Evolutionary conservation across 2,888 invertebrate genomes (phyloP).

Genomic region (Eristalinus aeneus): DNA sequence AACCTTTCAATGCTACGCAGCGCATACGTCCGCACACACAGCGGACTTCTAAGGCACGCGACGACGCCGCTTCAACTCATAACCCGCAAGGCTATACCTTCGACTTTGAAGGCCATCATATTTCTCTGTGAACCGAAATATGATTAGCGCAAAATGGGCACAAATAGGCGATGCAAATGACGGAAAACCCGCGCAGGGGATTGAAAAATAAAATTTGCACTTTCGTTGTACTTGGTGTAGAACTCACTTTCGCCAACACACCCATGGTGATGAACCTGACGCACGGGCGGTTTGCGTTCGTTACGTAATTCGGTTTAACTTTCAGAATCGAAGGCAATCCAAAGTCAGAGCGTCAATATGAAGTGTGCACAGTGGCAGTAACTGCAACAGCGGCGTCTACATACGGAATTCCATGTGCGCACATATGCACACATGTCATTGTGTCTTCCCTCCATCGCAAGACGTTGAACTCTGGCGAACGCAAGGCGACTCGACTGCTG

Average conservation of each 20-base stretch:
- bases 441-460: constrained; percentile 54
- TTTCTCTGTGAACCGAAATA: not conserved
- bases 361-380: not conserved
- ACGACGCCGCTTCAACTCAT: not conserved
- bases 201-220: constrained; percentile 48
- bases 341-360: not conserved
- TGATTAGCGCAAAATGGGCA: not conserved
- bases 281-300: constrained; percentile 58
- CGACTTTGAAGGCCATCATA: constrained; percentile 36
- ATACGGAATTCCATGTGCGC: constrained; percentile 58
- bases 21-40: not conserved
- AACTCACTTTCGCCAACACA: constrained; percentile 66
- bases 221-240: constrained; percentile 44
- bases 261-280: constrained; percentile 52
- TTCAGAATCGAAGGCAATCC: constrained; percentile 57
- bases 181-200: not conserved
- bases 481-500: constrained; percentile 53
- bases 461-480: constrained; percentile 66
- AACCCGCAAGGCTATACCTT: constrained; percentile 36
- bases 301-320: constrained; percentile 68
- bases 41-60: constrained; percentile 5
- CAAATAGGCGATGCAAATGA: not conserved
- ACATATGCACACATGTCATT: constrained; percentile 56
- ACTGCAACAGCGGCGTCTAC: constrained; percentile 3
- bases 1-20: constrained; percentile 3